A percentile compares a stretch with the other conserved stretches of the same genome.
Evolutionary conservation across 2,797 vertebrate species (phyloP).

Genomic region (Macropus fuliginosus): DNA sequence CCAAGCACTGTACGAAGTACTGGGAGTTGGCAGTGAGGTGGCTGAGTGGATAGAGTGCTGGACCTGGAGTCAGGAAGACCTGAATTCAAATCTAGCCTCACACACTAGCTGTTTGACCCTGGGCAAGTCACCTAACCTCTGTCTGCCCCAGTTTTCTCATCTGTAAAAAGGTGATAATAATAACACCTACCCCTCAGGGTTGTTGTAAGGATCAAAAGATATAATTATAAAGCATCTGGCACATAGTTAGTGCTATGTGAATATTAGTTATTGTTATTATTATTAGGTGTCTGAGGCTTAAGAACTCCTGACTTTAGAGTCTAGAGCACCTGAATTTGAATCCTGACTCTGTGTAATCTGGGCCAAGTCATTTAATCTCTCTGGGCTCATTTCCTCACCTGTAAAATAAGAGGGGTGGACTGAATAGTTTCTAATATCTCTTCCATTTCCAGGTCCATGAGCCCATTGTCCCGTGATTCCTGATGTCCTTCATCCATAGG

Average conservation of each 20-base stretch:
- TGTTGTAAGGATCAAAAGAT: conserved; percentile 60
- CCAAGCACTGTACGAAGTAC: background rate
- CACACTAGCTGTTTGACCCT: background rate
- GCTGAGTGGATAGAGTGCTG: background rate
- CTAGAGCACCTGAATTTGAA: background rate
- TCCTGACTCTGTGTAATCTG: background rate
- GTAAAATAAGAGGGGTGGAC: background rate
- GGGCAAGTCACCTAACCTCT: background rate
- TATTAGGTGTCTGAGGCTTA: background rate
- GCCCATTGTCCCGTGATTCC: background rate
- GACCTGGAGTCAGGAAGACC: background rate
- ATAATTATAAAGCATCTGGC: conserved; percentile 53
- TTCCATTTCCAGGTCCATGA: background rate
- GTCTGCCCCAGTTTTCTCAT: conserved; percentile 38
- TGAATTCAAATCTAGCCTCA: background rate
- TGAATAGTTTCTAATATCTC: background rate
- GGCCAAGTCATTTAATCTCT: background rate
- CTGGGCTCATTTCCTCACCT: background rate
- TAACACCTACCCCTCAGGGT: background rate
- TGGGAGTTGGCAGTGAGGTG: background rate
- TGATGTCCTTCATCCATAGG: background rate
- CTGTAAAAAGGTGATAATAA: conserved; percentile 31
- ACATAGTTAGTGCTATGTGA: conserved; percentile 47
- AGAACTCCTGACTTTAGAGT: background rate
- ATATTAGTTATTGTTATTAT: conserved; percentile 47